These are phyloP conservation scores for Rhinichthys klamathensis DNA, from an alignment of 2,113 vertebrate genomes.

Conservation along the genomic window DNA sequence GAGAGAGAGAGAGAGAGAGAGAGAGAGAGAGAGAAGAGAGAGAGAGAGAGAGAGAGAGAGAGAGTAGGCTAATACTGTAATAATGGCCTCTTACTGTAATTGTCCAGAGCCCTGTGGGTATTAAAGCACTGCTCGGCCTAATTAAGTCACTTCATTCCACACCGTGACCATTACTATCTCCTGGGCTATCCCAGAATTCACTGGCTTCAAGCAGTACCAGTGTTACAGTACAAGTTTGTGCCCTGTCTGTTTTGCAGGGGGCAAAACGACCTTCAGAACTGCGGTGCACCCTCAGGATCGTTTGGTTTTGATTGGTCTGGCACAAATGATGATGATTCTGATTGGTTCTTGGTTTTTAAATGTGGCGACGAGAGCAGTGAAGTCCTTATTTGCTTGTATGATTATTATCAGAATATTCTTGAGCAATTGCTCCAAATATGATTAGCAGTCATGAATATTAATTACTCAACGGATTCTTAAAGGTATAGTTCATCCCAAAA, in stretches of 20 bases:
- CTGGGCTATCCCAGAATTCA: conserved; percentile 31
- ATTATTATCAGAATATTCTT: neutral
- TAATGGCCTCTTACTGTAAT: conserved; percentile 37
- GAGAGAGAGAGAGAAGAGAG: neutral
- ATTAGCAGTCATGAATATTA: neutral
- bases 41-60: too few relatives aligned
- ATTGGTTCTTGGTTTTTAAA: neutral
- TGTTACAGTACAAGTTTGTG: neutral
- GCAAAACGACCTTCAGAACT: conserved; percentile 9
- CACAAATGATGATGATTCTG: neutral
- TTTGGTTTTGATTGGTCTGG: neutral
- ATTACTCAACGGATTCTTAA: neutral
- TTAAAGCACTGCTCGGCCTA: conserved; percentile 32
- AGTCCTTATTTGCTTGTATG: neutral
- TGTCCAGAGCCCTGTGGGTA: conserved; percentile 14
- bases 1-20: neutral
- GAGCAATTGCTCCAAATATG: neutral
- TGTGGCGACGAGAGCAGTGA: neutral
- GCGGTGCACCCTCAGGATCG: neutral
- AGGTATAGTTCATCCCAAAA: too few relatives aligned
- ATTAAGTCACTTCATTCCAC: conserved; percentile 30
- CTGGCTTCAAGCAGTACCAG: neutral
- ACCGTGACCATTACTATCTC: conserved; percentile 6
- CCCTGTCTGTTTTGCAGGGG: neutral
- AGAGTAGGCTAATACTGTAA: conserved; percentile 14